A percentile compares a stretch with the other conserved stretches of the same genome.
Conservation (phyloP, 2,888 invertebrate species). For the Steinernema hermaphroditum region DNA sequence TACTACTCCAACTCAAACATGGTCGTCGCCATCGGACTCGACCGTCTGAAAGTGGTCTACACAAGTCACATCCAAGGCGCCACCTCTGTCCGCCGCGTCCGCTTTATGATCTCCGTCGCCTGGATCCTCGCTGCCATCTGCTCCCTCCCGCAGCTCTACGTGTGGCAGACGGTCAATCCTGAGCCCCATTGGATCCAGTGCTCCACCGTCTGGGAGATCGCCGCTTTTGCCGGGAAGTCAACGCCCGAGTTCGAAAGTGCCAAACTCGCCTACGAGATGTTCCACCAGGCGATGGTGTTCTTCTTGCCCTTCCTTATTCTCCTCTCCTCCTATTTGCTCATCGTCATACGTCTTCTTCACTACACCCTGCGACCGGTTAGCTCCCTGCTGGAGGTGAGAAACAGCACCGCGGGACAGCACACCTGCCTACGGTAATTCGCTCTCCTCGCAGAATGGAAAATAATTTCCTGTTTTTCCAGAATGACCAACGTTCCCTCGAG, state of each 20-base stretch:
- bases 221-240: constrained; percentile 19
- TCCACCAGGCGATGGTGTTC: constrained; percentile 45
- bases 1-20: constrained; percentile 61
- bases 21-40: constrained; percentile 57
- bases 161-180: constrained; percentile 52
- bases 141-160: constrained; percentile 56
- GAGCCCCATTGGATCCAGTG: constrained; percentile 50
- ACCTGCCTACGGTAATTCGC: background rate
- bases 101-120: constrained; percentile 44
- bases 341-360: constrained; percentile 42
- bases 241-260: constrained; percentile 30
- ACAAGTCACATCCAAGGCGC: constrained; percentile 58
- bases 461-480: background rate
- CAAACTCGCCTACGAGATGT: constrained; percentile 44
- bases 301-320: constrained; percentile 44
- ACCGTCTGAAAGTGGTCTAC: constrained; percentile 56
- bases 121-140: constrained; percentile 56
- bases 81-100: constrained; percentile 49
- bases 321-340: constrained; percentile 42
- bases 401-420: background rate
- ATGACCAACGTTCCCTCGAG: constrained; percentile 3
- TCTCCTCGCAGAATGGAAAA: background rate
- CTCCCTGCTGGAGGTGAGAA: background rate
- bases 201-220: constrained; percentile 50
- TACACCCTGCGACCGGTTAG: constrained; percentile 36